Evolutionary conservation across 2,888 invertebrate genomes (phyloP).

Genomic region (Drosophila buzzatii): DNA sequence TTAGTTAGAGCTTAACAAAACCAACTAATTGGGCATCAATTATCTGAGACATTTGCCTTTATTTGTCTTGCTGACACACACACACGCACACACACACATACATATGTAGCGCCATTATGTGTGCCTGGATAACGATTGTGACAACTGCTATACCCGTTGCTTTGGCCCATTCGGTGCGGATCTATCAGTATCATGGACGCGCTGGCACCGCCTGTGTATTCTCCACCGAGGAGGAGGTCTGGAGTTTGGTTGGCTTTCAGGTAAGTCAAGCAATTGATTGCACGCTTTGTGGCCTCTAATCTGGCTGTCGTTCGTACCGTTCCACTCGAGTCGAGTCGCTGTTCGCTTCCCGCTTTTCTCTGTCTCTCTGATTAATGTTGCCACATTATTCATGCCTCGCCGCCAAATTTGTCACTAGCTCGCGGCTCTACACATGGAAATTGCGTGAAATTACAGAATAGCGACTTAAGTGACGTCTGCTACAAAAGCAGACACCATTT

Average conservation of each 20-base stretch:
- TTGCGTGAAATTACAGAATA: constrained; percentile 44
- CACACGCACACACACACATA: constrained; percentile 53
- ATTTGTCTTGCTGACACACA: neutral
- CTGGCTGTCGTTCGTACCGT: constrained; percentile 3
- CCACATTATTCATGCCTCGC: constrained; percentile 45
- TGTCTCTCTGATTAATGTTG: constrained; percentile 44
- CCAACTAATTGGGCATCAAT: constrained; percentile 6
- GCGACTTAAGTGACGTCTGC: constrained; percentile 29
- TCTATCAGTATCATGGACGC: constrained; percentile 88
- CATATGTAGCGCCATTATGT: constrained; percentile 88
- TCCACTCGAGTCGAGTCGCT: neutral
- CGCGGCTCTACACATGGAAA: constrained; percentile 26
- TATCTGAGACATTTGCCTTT: neutral
- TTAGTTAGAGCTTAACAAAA: constrained; percentile 1
- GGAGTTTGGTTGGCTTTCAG: constrained; percentile 86
- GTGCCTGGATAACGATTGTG: constrained; percentile 93
- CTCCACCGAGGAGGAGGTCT: constrained; percentile 87
- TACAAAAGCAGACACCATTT: constrained; percentile 7
- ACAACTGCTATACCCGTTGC: constrained; percentile 92
- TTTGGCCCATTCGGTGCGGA: constrained; percentile 91
- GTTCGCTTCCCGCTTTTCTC: neutral
- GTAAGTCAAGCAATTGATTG: constrained; percentile 71
- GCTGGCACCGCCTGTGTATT: constrained; percentile 90
- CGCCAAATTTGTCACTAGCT: constrained; percentile 46
- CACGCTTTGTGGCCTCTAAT: constrained; percentile 40